Percentiles rank a stretch among this genome's conserved stretches.
These are phyloP conservation scores for Henricia sp. DNA, from an alignment of 53 echinoderm and acorn worm genomes.

Conservation along the genomic window DNA sequence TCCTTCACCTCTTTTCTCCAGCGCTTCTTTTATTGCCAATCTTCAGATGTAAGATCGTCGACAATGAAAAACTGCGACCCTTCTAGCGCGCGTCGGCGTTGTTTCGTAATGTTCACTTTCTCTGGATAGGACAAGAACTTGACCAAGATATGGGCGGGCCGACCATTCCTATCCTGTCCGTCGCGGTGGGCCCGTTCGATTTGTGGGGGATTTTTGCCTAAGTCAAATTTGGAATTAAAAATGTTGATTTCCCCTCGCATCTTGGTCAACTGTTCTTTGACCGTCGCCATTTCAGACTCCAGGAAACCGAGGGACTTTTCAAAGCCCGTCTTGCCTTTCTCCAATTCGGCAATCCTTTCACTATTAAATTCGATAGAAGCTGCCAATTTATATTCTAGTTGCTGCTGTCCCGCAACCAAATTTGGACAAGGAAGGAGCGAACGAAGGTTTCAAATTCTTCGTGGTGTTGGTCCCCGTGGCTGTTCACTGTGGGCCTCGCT, in stretches of 20 bases:
- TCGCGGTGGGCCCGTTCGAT: slow-evolving; percentile 52
- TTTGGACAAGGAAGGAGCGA: neutral
- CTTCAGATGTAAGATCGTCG: slow-evolving; percentile 7
- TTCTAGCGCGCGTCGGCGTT: neutral
- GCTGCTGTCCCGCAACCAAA: neutral
- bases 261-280: slow-evolving; percentile 6
- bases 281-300: neutral
- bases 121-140: slow-evolving; percentile 47
- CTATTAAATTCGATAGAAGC: slow-evolving; percentile 11
- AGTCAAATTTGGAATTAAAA: slow-evolving; percentile 18
- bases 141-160: slow-evolving; percentile 24
- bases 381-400: slow-evolving; percentile 8
- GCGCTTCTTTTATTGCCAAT: slow-evolving; percentile 2
- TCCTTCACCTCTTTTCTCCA: slow-evolving; percentile 13
- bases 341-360: neutral
- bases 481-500: too few relatives aligned
- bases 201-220: neutral
- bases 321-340: neutral
- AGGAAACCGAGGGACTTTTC: neutral
- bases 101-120: slow-evolving; percentile 1
- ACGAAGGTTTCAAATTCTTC: slow-evolving; percentile 4
- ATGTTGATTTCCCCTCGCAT: neutral
- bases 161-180: slow-evolving; percentile 7
- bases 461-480: too few relatives aligned
- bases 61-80: neutral